These are phyloP conservation scores for Semnornis frantzii DNA, from an alignment of 2,113 vertebrate species.

Conservation along the genomic window DNA sequence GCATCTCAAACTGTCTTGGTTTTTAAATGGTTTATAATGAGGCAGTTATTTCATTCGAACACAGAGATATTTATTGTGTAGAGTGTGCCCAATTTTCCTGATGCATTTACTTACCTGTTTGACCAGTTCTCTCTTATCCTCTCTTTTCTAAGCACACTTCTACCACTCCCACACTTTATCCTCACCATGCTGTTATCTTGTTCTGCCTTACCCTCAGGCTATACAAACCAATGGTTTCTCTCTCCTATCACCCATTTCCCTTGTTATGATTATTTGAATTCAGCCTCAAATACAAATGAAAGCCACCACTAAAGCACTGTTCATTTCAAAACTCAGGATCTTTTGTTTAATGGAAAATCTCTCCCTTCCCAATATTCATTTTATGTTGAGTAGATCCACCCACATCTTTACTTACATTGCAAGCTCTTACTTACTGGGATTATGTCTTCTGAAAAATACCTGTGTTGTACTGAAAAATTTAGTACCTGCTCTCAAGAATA, in stretches of 20 bases:
- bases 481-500: slow-evolving; percentile 96
- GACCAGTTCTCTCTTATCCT: background rate
- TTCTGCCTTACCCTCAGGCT: background rate
- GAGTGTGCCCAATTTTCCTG: background rate
- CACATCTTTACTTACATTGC: background rate
- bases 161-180: background rate
- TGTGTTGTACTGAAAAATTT: background rate
- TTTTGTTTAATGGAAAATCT: background rate
- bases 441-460: background rate
- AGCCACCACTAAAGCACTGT: background rate
- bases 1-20: background rate
- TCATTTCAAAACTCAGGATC: background rate
- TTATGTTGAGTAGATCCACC: background rate
- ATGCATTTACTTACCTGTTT: background rate
- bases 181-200: background rate
- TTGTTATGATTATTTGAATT: background rate
- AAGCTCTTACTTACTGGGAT: background rate
- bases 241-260: background rate
- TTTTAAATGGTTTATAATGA: background rate
- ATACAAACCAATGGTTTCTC: background rate
- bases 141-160: background rate
- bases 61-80: background rate
- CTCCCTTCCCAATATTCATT: background rate
- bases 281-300: background rate
- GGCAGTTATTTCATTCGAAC: background rate